These are phyloP conservation scores for Gymnocephalus cernua DNA, from an alignment of 2,113 vertebrate genomes.

Conservation along the genomic window DNA sequence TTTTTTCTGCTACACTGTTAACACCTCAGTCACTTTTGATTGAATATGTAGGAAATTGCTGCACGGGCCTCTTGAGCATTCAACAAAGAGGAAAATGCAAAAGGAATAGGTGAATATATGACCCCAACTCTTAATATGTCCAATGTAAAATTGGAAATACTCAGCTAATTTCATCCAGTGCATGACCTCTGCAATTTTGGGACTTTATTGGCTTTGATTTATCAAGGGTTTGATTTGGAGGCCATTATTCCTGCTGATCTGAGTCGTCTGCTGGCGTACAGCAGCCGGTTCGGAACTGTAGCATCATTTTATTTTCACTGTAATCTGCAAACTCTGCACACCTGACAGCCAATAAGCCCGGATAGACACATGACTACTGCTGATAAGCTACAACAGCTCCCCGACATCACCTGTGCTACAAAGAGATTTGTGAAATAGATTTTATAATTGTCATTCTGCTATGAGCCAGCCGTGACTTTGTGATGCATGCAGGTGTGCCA, in stretches of 20 bases:
- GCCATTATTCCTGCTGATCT: conserved; percentile 52
- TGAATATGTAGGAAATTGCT: conserved; percentile 66
- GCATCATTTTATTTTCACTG: conserved; percentile 31
- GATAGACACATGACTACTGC: conserved; percentile 19
- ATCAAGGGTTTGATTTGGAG: conserved; percentile 43
- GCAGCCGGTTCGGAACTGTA: conserved; percentile 4
- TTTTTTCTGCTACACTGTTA: conserved; percentile 34
- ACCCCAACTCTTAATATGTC: conserved; percentile 44
- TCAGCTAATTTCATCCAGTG: conserved; percentile 54
- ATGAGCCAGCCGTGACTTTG: not conserved
- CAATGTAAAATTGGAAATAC: conserved; percentile 70
- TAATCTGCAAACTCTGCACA: conserved; percentile 33
- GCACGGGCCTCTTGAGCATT: conserved; percentile 54
- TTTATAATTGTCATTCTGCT: conserved; percentile 19
- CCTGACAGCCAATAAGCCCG: conserved; percentile 26
- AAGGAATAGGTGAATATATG: conserved; percentile 27
- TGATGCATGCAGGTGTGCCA: conserved; percentile 13
- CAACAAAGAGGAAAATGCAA: conserved; percentile 42
- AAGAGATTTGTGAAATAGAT: conserved; percentile 5
- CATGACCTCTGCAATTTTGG: conserved; percentile 48
- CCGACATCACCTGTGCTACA: not conserved
- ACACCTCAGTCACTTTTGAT: conserved; percentile 52
- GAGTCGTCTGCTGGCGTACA: not conserved
- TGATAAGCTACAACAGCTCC: conserved; percentile 4
- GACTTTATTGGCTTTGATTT: conserved; percentile 62